Base-by-base conservation (phyloP, 1,140 invertebrate genomes). In the Drosophila truncata region DNA sequence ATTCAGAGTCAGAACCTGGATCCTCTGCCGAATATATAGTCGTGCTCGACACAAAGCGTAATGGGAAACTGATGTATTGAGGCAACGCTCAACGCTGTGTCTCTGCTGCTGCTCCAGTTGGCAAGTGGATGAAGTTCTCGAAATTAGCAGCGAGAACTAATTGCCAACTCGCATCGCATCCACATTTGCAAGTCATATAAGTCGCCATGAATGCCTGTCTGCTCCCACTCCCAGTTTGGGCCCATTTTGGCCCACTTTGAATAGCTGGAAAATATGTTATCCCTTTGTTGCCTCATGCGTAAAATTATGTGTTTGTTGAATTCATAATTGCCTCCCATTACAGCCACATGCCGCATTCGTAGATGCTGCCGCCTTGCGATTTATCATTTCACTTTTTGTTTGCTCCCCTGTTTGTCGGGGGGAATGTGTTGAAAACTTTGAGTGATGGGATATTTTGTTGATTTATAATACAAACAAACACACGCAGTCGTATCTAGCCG, bases 281-380 rank as follows among this genome's bases (percentile, higher is more conserved):
- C 66, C 77, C 77, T 79, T 79, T 79, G 77, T 79, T 61, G 76
- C 41, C 66, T 72, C 76, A 79, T 78, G 77, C 77, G 77, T 79
- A 79, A 79, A 79, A 79, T 79, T 73, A 79, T 79, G 76, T 79
- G 77, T 79, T 79, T 79, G 75, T 79, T 79, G 77, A 79, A 79
- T 78, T 78, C 76, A 78, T 78, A 78, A 78, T 78, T 78, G 77
- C 61, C 77, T 57, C 76, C 67, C 76, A 79, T 79, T 79, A 78
- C 76, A 31, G 75, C 58, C 76, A 78, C 76, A 78, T 78, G 76
- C 58, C 75, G 46, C 65, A 78, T 41, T 78, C 74, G 65, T 78
- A 71, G 76, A 71, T 70, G 46, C 37, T 47, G 74, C 39, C 37
- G 66, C 65, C 75, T 41, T 35, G 55, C 76, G 67, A 78, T 78